Evolutionary conservation across 2,113 vertebrate species (phyloP).

Genomic region (Lophius piscatorius): DNA sequence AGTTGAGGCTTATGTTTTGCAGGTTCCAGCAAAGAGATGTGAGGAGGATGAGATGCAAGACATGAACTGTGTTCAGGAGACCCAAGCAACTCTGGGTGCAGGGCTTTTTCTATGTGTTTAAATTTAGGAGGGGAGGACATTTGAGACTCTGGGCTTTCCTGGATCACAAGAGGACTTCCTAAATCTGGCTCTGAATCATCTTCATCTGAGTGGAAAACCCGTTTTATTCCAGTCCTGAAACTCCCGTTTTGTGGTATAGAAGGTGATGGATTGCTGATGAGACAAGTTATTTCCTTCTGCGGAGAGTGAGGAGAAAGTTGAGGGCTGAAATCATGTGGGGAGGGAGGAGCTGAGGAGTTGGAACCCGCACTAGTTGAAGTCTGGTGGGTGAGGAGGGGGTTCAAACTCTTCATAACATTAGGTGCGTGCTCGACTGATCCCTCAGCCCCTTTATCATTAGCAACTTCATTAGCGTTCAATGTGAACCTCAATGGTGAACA

Average conservation of each 20-base stretch:
- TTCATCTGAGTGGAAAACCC: constrained; percentile 63
- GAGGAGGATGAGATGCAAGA: constrained; percentile 20
- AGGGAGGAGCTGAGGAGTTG: constrained; percentile 11
- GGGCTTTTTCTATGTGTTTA: constrained; percentile 46
- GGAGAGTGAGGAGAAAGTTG: constrained; percentile 32
- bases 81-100: constrained; percentile 24
- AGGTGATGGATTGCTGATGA: constrained; percentile 12
- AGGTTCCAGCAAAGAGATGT: constrained; percentile 18
- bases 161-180: constrained; percentile 79
- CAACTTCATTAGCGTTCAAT: constrained; percentile 35
- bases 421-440: constrained; percentile 16
- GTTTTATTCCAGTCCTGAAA: constrained; percentile 29
- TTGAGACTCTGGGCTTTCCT: constrained; percentile 77
- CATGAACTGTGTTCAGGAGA: constrained; percentile 36
- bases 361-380: constrained; percentile 2
- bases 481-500: constrained; percentile 54
- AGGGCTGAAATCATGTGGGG: constrained; percentile 26
- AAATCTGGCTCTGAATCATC: constrained; percentile 81
- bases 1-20: constrained; percentile 32
- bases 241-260: constrained; percentile 52
- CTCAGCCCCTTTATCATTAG: constrained; percentile 5
- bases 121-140: constrained; percentile 65
- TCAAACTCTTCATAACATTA: constrained; percentile 59
- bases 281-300: constrained; percentile 40
- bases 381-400: constrained; percentile 47